Conservation (phyloP, 37 sponge, comb jelly and placozoan genomes). For the Ephydatia muelleri region DNA sequence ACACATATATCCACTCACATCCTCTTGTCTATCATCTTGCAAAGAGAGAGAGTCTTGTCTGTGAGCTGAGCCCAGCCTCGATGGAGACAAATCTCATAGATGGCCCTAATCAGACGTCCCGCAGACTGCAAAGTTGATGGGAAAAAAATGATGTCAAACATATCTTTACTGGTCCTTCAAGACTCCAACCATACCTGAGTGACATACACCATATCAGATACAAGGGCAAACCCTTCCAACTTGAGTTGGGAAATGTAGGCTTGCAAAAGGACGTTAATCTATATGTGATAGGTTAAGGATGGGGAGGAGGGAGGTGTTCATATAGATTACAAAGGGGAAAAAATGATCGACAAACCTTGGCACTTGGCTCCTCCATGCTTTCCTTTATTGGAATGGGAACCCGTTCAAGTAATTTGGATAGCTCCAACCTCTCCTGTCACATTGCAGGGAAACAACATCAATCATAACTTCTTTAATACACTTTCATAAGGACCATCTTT, state of each 20-base stretch:
- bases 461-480: neutral
- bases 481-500: neutral
- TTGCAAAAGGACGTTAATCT: slow-evolving; percentile 95
- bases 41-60: slow-evolving; percentile 82
- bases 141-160: neutral
- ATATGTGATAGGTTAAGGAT: neutral
- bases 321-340: neutral
- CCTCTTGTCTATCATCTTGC: slow-evolving; percentile 97
- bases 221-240: slow-evolving; percentile 97
- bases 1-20: slow-evolving; percentile 81
- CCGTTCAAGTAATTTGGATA: slow-evolving; percentile 88
- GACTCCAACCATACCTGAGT: no score
- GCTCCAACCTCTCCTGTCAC: slow-evolving; percentile 94
- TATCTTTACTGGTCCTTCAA: no score
- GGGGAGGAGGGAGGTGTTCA: neutral
- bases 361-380: slow-evolving; percentile 97
- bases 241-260: slow-evolving; percentile 98
- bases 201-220: slow-evolving; percentile 98
- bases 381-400: slow-evolving; percentile 99
- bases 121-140: slow-evolving; percentile 71
- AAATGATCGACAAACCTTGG: slow-evolving; percentile 71
- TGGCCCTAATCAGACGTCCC: slow-evolving; percentile 92
- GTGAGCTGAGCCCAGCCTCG: slow-evolving; percentile 97
- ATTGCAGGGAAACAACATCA: neutral
- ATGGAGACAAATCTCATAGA: slow-evolving; percentile 93